Percentiles rank a stretch among this genome's conserved stretches.
Conservation (phyloP, 2,797 vertebrate species). For the Paguma larvata region DNA sequence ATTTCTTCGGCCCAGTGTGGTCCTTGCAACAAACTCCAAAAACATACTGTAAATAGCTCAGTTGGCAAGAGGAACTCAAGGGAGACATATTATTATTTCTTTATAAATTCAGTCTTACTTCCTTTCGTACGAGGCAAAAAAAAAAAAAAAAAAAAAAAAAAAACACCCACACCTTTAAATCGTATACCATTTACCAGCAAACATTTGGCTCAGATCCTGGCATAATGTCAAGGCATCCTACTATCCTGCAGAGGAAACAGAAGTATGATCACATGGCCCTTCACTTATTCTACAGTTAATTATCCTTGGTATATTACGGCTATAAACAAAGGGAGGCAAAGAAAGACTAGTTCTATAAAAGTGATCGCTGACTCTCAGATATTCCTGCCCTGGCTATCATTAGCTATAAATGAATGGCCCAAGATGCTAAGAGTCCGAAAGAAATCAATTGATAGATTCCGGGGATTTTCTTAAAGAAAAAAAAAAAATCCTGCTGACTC, state of each 20-base stretch:
- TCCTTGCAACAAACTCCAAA: slow-evolving; percentile 76
- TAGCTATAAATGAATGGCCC: slow-evolving; percentile 69
- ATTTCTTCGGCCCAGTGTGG: slow-evolving; percentile 77
- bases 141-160: no score
- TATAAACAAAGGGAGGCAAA: slow-evolving; percentile 50
- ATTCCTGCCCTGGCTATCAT: slow-evolving; percentile 34
- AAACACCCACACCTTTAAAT: slow-evolving; percentile 26
- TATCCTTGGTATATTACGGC: background rate
- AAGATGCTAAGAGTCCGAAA: slow-evolving; percentile 69
- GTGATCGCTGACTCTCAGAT: slow-evolving; percentile 41
- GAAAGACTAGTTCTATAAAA: slow-evolving; percentile 53
- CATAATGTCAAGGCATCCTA: background rate
- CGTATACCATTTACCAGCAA: slow-evolving; percentile 32
- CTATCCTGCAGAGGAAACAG: background rate
- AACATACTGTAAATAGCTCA: slow-evolving; percentile 78
- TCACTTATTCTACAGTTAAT: slow-evolving; percentile 11
- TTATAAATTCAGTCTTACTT: slow-evolving; percentile 74
- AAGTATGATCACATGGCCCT: background rate
- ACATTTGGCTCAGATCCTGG: slow-evolving; percentile 39
- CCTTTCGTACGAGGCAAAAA: background rate
- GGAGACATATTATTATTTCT: slow-evolving; percentile 63
- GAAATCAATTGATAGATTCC: slow-evolving; percentile 72
- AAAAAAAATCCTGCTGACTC: slow-evolving; percentile 66
- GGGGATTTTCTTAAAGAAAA: slow-evolving; percentile 56
- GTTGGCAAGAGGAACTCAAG: slow-evolving; percentile 69